phyloP scores from a whole-genome alignment of 2,797 vertebrate genomes.

The Halcyon chelicuti region DNA sequence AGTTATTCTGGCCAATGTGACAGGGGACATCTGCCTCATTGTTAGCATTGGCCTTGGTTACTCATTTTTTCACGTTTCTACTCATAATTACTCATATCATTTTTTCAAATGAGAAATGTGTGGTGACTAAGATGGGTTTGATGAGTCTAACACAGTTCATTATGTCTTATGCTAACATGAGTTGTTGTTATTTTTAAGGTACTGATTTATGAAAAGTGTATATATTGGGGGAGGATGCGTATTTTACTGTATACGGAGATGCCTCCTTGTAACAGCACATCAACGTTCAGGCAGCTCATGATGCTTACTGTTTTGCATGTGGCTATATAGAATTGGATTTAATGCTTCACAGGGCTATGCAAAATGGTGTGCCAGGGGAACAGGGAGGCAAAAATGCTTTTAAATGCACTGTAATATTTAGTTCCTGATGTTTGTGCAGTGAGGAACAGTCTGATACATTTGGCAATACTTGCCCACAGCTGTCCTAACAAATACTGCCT shows the following conservation, averaged over 20 bases:
- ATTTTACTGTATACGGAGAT: neutral
- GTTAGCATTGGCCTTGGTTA: neutral
- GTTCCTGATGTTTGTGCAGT: neutral
- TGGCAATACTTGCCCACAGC: neutral
- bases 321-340: neutral
- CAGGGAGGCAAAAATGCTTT: neutral
- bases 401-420: neutral
- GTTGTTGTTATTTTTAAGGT: neutral
- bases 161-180: neutral
- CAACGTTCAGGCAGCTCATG: neutral
- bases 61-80: slow-evolving; percentile 35
- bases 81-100: slow-evolving; percentile 6
- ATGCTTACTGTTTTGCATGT: neutral
- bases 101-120: neutral
- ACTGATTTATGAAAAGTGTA: neutral
- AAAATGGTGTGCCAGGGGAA: neutral
- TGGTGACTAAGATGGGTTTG: slow-evolving; percentile 10
- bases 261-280: neutral
- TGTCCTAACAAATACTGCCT: neutral
- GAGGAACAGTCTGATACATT: neutral
- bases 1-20: rapidly evolving
- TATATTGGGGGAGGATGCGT: neutral
- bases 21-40: neutral
- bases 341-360: neutral
- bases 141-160: neutral